A percentile compares a stretch with the other conserved stretches of the same genome.
These are phyloP conservation scores for Ferrisia virgata DNA, from an alignment of 2,888 invertebrate species.

Conservation along the genomic window DNA sequence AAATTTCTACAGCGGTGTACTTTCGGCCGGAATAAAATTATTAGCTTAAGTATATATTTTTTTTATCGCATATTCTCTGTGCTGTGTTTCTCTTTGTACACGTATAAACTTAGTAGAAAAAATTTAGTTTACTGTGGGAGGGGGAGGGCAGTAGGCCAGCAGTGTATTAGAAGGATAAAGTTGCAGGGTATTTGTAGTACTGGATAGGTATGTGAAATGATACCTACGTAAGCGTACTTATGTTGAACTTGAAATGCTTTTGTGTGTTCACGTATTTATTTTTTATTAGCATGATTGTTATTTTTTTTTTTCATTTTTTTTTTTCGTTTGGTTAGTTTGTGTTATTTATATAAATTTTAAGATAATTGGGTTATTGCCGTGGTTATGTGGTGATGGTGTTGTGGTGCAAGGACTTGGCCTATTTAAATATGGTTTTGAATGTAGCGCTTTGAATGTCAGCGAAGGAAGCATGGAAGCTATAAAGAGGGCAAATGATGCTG, in stretches of 20 bases:
- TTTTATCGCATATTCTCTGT: neutral
- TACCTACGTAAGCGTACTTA: neutral
- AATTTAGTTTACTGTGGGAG: neutral
- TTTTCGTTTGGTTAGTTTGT: conserved; percentile 10
- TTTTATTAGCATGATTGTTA: conserved; percentile 27
- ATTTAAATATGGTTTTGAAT: neutral
- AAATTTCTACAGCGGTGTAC: too few species aligned
- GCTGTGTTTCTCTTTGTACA: neutral
- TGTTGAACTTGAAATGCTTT: conserved; percentile 24
- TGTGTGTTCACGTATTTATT: conserved; percentile 29
- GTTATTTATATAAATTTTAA: neutral
- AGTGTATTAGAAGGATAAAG: too few species aligned
- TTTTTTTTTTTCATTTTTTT: too few species aligned
- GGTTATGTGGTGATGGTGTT: neutral
- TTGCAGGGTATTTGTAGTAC: neutral
- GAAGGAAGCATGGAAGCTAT: too few species aligned
- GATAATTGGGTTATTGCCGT: neutral
- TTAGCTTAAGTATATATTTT: neutral
- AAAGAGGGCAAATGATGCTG: too few species aligned
- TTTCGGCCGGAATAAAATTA: neutral
- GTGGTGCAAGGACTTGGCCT: too few species aligned
- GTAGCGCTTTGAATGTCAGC: neutral
- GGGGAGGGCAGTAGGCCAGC: neutral
- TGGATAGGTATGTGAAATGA: neutral
- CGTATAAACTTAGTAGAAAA: neutral